Evolutionary conservation across 1,140 invertebrate genomes (phyloP).

Genomic region (Forficula auricularia): DNA sequence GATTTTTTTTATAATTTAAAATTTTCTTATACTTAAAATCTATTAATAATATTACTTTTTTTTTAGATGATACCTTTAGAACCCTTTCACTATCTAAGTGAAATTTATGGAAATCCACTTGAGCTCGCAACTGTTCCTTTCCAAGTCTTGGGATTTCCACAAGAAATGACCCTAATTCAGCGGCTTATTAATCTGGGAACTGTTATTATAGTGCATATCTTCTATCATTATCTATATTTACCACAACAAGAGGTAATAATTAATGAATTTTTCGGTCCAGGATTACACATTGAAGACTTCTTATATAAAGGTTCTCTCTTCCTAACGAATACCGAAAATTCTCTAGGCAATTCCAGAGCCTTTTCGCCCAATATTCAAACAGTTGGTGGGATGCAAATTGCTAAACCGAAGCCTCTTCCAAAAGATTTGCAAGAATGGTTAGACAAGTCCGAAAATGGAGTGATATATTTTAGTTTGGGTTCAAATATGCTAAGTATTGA

Average conservation of each 20-base stretch:
- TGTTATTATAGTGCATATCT: neutral
- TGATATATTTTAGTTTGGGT: slow-evolving; percentile 39
- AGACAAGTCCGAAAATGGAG: slow-evolving; percentile 27
- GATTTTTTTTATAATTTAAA: too few species aligned
- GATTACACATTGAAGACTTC: slow-evolving; percentile 18
- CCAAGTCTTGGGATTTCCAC: slow-evolving; percentile 10
- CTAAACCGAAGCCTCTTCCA: slow-evolving; percentile 6
- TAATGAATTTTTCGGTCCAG: slow-evolving; percentile 21
- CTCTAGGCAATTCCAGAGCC: slow-evolving; percentile 31
- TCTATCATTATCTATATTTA: slow-evolving; percentile 14
- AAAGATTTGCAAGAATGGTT: slow-evolving; percentile 17
- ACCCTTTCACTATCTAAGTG: neutral
- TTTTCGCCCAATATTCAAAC: slow-evolving; percentile 12
- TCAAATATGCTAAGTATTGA: slow-evolving; percentile 33
- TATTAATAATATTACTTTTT: too few species aligned
- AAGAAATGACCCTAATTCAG: slow-evolving; percentile 12
- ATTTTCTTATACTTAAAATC: too few species aligned
- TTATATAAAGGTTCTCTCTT: slow-evolving; percentile 25
- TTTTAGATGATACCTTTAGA: neutral
- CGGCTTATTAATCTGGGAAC: neutral
- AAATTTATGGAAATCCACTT: slow-evolving; percentile 9
- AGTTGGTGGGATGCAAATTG: slow-evolving; percentile 15
- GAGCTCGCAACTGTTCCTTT: slow-evolving; percentile 15
- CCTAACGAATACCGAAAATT: slow-evolving; percentile 36
- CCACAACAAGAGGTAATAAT: slow-evolving; percentile 23